A percentile compares a stretch with the other conserved stretches of the same genome.
These are phyloP conservation scores for Isichthys henryi DNA, from an alignment of 2,113 vertebrate genomes.

Conservation along the genomic window DNA sequence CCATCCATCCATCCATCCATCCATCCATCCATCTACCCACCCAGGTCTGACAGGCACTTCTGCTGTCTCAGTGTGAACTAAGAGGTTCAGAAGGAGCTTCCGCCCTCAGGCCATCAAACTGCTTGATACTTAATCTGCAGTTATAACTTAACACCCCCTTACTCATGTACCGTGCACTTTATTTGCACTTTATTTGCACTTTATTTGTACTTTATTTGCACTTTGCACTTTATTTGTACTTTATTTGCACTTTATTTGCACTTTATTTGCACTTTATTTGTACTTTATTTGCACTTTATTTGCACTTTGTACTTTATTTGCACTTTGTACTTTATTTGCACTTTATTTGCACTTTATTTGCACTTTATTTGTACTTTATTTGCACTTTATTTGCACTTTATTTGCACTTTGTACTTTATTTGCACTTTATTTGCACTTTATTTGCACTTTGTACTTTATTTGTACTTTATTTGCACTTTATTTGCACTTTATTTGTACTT, in stretches of 20 bases:
- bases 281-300: not conserved
- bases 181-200: not conserved
- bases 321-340: not conserved
- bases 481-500: not conserved
- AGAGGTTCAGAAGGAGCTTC: not conserved
- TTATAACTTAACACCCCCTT: not conserved
- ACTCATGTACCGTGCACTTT: not conserved
- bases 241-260: too few species aligned
- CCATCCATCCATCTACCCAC: not conserved
- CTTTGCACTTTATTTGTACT: not conserved
- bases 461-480: not conserved
- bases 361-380: not conserved
- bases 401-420: not conserved
- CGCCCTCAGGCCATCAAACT: not conserved
- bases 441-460: too few species aligned
- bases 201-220: not conserved
- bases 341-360: too few species aligned
- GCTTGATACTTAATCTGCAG: not conserved
- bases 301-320: not conserved
- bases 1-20: not conserved
- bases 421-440: not conserved
- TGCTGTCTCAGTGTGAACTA: not conserved
- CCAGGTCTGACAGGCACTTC: not conserved
- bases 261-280: too few species aligned
- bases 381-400: not conserved